Conservation (phyloP, 2,888 invertebrate species). For the Drosophila subquinaria region DNA sequence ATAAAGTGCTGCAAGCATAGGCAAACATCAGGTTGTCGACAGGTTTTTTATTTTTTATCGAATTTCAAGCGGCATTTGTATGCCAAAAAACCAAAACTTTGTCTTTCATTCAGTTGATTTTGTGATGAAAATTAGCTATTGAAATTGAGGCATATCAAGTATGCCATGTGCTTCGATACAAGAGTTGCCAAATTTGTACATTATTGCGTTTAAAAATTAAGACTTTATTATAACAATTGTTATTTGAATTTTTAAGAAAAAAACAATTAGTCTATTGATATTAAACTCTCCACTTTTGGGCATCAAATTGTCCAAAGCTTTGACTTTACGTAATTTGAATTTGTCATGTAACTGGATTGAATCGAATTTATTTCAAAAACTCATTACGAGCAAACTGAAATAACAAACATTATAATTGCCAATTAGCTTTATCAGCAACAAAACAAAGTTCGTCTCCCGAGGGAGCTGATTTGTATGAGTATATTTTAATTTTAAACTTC, state of each 20-base stretch:
- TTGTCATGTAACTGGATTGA: too few relatives aligned
- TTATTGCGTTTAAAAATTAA: too few relatives aligned
- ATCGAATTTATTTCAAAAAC: too few relatives aligned
- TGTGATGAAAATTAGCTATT: conserved; percentile 7
- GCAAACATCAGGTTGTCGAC: conserved; percentile 45
- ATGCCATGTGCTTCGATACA: neutral
- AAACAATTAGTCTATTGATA: too few relatives aligned
- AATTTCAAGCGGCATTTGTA: conserved; percentile 16
- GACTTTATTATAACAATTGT: too few relatives aligned
- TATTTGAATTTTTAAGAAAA: too few relatives aligned
- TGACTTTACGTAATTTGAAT: too few relatives aligned
- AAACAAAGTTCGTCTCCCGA: neutral
- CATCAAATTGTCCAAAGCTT: too few relatives aligned
- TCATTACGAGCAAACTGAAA: too few relatives aligned
- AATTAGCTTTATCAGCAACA: neutral
- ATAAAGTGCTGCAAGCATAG: conserved; percentile 61
- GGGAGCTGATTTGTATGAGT: neutral
- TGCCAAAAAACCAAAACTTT: conserved; percentile 2
- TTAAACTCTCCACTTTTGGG: too few relatives aligned
- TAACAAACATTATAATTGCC: too few relatives aligned
- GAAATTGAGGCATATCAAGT: neutral
- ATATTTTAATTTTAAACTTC: neutral
- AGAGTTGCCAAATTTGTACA: neutral
- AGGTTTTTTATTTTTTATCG: conserved; percentile 50
- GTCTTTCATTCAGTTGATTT: neutral